Evolutionary conservation across 2,113 vertebrate species (phyloP).

Genomic region (Prunella himalayana): DNA sequence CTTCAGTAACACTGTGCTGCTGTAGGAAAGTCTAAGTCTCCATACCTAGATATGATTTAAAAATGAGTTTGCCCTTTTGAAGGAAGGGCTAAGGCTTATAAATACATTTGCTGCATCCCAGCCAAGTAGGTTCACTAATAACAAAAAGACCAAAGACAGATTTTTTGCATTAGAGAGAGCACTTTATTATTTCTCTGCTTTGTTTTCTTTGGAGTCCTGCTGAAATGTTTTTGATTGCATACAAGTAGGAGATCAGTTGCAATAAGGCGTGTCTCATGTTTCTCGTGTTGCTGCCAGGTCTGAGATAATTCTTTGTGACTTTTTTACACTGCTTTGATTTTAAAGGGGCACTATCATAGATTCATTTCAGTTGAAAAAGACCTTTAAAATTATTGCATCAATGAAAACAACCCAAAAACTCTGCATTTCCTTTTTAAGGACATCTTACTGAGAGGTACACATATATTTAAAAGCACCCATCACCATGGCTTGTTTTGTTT

Average conservation of each 20-base stretch:
- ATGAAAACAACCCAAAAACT: neutral
- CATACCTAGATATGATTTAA: neutral
- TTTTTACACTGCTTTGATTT: neutral
- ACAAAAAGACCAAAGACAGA: neutral
- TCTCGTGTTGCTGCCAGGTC: neutral
- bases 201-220: conserved; percentile 26
- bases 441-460: neutral
- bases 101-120: neutral
- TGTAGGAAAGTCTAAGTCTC: neutral
- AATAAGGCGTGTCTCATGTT: neutral
- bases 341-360: neutral
- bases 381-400: neutral
- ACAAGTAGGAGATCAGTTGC: conserved; percentile 3
- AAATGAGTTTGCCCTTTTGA: neutral
- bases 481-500: neutral
- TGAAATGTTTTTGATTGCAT: neutral
- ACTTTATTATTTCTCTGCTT: conserved; percentile 49
- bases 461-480: neutral
- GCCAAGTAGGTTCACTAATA: neutral
- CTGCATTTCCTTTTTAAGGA: neutral
- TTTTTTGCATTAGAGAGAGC: neutral
- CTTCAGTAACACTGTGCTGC: neutral
- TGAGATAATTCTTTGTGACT: neutral
- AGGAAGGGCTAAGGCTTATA: neutral
- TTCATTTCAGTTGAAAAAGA: neutral